Evolutionary conservation across 2,797 vertebrate species (phyloP).

Genomic region (Sebastes minor): DNA sequence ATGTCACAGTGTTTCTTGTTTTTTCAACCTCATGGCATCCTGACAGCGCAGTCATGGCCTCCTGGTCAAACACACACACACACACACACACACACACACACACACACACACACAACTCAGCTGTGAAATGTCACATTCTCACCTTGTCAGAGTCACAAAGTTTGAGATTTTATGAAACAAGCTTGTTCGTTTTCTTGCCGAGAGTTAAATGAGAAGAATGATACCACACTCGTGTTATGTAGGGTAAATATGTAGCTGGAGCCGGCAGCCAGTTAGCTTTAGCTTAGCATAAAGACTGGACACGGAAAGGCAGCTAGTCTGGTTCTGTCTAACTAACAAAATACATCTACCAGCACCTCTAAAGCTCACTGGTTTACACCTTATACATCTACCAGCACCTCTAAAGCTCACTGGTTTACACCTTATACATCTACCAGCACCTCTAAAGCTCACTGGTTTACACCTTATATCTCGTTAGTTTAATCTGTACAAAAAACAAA

Average conservation of each 20-base stretch:
- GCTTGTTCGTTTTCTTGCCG: background rate
- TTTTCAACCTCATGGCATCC: conserved; percentile 34
- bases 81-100: background rate
- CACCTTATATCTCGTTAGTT: background rate
- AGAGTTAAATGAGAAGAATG: background rate
- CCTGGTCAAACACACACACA: background rate
- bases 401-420: no score
- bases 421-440: background rate
- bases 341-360: background rate
- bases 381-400: background rate
- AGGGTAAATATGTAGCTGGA: background rate
- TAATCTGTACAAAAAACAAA: background rate
- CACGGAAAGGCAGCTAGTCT: background rate
- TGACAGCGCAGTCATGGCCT: conserved; percentile 10
- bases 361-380: no score
- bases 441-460: no score
- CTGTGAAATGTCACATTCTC: conserved; percentile 32
- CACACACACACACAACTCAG: background rate
- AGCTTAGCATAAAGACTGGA: background rate
- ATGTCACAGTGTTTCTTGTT: conserved; percentile 41
- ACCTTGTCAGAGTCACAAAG: conserved; percentile 1
- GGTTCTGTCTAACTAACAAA: background rate
- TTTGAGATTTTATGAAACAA: background rate
- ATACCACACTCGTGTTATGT: no score
- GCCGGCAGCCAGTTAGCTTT: background rate